A percentile compares a stretch with the other conserved stretches of the same genome.
These are phyloP conservation scores for Noctua pronuba DNA, from an alignment of 2,888 invertebrate species.

Conservation along the genomic window DNA sequence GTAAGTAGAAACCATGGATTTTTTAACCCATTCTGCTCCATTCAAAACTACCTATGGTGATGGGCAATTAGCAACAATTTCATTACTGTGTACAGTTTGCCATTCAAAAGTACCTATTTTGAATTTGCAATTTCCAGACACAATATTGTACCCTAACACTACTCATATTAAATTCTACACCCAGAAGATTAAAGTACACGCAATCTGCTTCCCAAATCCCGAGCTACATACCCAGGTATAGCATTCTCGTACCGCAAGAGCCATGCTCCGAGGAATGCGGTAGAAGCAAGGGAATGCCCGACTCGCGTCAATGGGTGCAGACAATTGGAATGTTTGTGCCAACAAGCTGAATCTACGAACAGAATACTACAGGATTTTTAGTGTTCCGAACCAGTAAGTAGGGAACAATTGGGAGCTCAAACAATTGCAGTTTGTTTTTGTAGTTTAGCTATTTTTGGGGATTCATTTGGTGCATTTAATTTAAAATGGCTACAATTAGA, in stretches of 20 bases:
- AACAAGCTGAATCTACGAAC: conserved; percentile 57
- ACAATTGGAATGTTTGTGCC: conserved; percentile 71
- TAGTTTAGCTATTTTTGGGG: neutral
- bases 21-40: neutral
- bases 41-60: neutral
- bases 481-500: neutral
- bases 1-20: neutral
- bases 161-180: conserved; percentile 2
- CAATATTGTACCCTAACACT: neutral
- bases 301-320: conserved; percentile 71
- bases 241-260: conserved; percentile 42
- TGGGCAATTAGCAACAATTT: neutral
- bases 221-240: conserved; percentile 25
- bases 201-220: conserved; percentile 43
- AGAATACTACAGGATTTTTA: conserved; percentile 56
- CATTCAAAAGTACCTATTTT: neutral
- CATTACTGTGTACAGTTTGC: neutral
- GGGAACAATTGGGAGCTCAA: conserved; percentile 39
- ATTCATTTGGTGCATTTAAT: neutral
- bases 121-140: neutral
- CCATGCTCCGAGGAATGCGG: conserved; percentile 64
- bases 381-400: conserved; percentile 55
- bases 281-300: conserved; percentile 65
- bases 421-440: conserved; percentile 40
- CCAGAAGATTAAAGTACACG: conserved; percentile 14